A percentile compares a stretch with the other conserved stretches of the same genome.
Conservation (phyloP, 1,140 invertebrate species). For the Pogonomyrmex californicus region DNA sequence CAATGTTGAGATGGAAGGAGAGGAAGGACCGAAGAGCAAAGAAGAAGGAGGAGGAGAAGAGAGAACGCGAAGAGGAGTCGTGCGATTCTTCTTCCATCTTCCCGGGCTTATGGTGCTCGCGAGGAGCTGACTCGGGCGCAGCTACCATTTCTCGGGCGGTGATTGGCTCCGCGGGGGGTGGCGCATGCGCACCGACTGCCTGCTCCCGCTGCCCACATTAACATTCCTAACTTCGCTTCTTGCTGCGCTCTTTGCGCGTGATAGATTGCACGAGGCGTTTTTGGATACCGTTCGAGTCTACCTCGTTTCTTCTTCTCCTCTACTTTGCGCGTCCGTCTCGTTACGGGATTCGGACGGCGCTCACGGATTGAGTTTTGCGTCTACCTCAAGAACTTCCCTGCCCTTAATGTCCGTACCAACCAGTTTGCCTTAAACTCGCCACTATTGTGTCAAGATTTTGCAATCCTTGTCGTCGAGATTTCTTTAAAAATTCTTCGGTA, state of each 20-base stretch:
- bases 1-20: constrained; percentile 57
- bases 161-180: constrained; percentile 86
- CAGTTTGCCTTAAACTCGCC: not conserved
- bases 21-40: constrained; percentile 9
- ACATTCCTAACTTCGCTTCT: constrained; percentile 84
- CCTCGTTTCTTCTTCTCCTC: constrained; percentile 64
- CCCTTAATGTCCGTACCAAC: not conserved
- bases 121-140: constrained; percentile 81
- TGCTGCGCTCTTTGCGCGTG: constrained; percentile 83
- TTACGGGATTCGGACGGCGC: constrained; percentile 74
- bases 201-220: constrained; percentile 81
- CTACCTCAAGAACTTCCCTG: not conserved
- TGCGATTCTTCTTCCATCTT: constrained; percentile 77
- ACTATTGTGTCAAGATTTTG: not conserved
- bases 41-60: constrained; percentile 39
- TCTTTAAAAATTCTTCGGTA: not conserved
- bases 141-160: constrained; percentile 86
- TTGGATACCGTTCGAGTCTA: constrained; percentile 70
- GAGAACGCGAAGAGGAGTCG: constrained; percentile 57
- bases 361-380: constrained; percentile 36
- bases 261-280: constrained; percentile 82
- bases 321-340: constrained; percentile 74
- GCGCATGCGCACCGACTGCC: constrained; percentile 81
- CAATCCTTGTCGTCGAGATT: not conserved
- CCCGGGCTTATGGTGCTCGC: constrained; percentile 69